Percentiles rank a stretch among this genome's conserved stretches.
phyloP scores from a whole-genome alignment of 1,140 invertebrate species.

The Hirudo medicinalis region DNA sequence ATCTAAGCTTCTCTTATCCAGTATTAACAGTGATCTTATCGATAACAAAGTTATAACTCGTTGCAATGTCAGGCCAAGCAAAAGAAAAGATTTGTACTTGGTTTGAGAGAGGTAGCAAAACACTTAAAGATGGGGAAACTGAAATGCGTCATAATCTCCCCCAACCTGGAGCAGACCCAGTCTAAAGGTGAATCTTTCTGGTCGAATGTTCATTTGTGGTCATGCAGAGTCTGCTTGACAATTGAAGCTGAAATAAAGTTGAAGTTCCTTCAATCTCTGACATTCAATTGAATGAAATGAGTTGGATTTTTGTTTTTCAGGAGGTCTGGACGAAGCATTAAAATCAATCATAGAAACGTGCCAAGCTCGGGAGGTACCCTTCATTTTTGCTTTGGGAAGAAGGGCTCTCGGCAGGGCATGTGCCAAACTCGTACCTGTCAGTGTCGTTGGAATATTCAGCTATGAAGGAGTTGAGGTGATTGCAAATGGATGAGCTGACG shows the following conservation, averaged over 20 bases:
- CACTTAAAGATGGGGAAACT: slow-evolving; percentile 47
- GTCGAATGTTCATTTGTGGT: neutral
- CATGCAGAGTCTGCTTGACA: neutral
- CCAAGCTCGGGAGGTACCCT: slow-evolving; percentile 42
- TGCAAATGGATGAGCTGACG: neutral
- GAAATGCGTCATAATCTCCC: slow-evolving; percentile 49
- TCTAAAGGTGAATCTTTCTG: slow-evolving; percentile 34
- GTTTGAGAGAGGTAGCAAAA: slow-evolving; percentile 48
- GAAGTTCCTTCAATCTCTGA: too few relatives aligned
- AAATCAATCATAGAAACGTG: slow-evolving; percentile 41
- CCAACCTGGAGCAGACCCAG: slow-evolving; percentile 45
- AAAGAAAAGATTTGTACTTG: slow-evolving; percentile 48
- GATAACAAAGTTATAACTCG: too few relatives aligned
- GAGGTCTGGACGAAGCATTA: slow-evolving; percentile 44
- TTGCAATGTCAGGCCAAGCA: slow-evolving; percentile 34
- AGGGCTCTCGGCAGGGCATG: slow-evolving; percentile 46
- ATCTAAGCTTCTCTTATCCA: too few relatives aligned
- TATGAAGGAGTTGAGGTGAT: slow-evolving; percentile 49
- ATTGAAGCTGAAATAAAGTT: neutral
- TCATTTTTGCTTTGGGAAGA: slow-evolving; percentile 45
- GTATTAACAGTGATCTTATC: too few relatives aligned
- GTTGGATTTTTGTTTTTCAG: slow-evolving; percentile 23
- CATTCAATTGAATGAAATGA: neutral
- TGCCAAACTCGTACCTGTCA: slow-evolving; percentile 46
- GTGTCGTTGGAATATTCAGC: slow-evolving; percentile 48